A percentile compares a stretch with the other conserved stretches of the same genome.
These are phyloP conservation scores for Pseudorhombus dupliciocellatus DNA, from an alignment of 2,113 vertebrate species.

Conservation along the genomic window DNA sequence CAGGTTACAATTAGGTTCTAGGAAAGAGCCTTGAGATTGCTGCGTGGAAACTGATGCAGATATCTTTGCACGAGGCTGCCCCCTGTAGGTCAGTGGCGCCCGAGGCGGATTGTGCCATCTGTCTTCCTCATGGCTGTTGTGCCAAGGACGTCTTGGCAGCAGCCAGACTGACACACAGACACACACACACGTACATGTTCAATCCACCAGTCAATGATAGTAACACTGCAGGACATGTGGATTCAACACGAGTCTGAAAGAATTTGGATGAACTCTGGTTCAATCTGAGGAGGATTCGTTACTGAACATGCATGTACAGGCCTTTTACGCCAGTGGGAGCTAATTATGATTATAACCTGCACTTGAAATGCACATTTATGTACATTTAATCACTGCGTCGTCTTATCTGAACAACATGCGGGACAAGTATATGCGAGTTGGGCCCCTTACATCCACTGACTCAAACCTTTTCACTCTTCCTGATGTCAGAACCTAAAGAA, in stretches of 20 bases:
- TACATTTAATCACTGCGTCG: too few relatives aligned
- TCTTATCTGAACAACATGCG: too few relatives aligned
- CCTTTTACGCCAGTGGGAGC: not conserved
- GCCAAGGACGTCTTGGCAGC: conserved; percentile 52
- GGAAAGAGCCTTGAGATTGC: conserved; percentile 8
- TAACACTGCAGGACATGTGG: conserved; percentile 18
- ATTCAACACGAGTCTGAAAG: conserved; percentile 19
- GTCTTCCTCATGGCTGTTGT: conserved; percentile 50
- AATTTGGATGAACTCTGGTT: conserved; percentile 3
- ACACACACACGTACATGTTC: too few relatives aligned
- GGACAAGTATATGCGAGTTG: too few relatives aligned
- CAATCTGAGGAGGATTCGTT: not conserved
- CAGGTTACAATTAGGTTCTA: conserved; percentile 24
- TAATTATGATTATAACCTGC: not conserved
- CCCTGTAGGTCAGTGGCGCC: conserved; percentile 23
- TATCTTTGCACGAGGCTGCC: conserved; percentile 24
- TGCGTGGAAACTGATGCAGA: conserved; percentile 26
- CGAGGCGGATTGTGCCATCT: conserved; percentile 31
- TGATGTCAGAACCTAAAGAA: not conserved
- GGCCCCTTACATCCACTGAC: too few relatives aligned
- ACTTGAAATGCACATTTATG: too few relatives aligned
- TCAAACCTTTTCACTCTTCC: too few relatives aligned
- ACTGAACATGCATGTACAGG: not conserved
- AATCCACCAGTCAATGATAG: conserved; percentile 44
- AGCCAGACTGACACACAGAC: conserved; percentile 29